These are phyloP conservation scores for Acrobasis consociella DNA, from an alignment of 2,888 invertebrate species.

Conservation along the genomic window DNA sequence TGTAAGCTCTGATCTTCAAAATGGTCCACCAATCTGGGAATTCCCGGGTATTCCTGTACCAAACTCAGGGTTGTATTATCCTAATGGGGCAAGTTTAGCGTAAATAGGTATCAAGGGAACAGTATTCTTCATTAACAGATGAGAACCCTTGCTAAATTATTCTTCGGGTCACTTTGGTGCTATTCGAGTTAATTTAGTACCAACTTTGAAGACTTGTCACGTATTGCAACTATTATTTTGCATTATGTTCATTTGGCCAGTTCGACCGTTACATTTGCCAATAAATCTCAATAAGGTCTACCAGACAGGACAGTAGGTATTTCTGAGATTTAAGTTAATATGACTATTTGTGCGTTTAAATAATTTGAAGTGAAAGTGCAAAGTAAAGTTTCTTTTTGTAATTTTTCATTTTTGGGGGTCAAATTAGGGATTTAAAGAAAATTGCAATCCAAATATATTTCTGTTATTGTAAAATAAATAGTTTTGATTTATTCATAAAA, in stretches of 20 bases:
- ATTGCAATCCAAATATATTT: too few relatives aligned
- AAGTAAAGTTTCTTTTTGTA: too few relatives aligned
- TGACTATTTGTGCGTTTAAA: too few relatives aligned
- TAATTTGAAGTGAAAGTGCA: too few relatives aligned
- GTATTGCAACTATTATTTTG: slow-evolving; percentile 41
- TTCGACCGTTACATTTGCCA: too few relatives aligned
- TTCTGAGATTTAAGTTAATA: too few relatives aligned
- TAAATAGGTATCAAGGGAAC: slow-evolving; percentile 71
- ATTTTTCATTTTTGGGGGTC: too few relatives aligned
- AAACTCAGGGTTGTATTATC: slow-evolving; percentile 71
- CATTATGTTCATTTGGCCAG: neutral
- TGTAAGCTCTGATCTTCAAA: slow-evolving; percentile 14
- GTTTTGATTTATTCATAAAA: too few relatives aligned
- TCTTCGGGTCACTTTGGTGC: slow-evolving; percentile 79
- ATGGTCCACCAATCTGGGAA: neutral
- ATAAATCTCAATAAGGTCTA: too few relatives aligned
- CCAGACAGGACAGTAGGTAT: too few relatives aligned
- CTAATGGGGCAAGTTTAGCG: slow-evolving; percentile 75
- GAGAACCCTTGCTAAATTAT: slow-evolving; percentile 73
- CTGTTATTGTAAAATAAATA: too few relatives aligned
- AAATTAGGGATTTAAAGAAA: too few relatives aligned
- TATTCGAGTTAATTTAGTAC: slow-evolving; percentile 78
- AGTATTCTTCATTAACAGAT: slow-evolving; percentile 75
- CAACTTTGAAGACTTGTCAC: slow-evolving; percentile 66
- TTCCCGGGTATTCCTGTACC: slow-evolving; percentile 37